phyloP scores from a whole-genome alignment of 2,888 invertebrate species.

The Drosophila sordidula region DNA sequence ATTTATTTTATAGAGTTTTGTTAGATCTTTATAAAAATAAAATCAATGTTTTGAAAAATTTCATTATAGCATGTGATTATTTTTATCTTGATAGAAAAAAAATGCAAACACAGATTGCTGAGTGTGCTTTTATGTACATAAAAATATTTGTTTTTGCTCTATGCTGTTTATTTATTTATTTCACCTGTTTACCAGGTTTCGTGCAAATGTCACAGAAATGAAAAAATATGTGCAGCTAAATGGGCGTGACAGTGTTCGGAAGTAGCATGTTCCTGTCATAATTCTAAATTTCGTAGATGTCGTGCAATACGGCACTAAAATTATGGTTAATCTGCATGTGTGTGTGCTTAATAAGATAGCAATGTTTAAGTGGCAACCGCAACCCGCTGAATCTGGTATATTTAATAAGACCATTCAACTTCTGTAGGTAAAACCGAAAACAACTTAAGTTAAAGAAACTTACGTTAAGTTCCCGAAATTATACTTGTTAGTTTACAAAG shows the following conservation, averaged over 20 bases:
- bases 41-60: too few relatives aligned
- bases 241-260: slow-evolving; percentile 39
- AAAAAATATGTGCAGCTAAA: slow-evolving; percentile 52
- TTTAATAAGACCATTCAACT: background rate
- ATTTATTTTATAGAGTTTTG: too few relatives aligned
- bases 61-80: too few relatives aligned
- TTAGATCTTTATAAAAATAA: too few relatives aligned
- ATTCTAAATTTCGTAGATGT: slow-evolving; percentile 71
- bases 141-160: slow-evolving; percentile 15
- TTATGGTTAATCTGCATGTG: slow-evolving; percentile 40
- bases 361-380: slow-evolving; percentile 28
- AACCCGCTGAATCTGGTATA: slow-evolving; percentile 21
- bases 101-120: slow-evolving; percentile 2
- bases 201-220: slow-evolving; percentile 48
- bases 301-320: slow-evolving; percentile 56
- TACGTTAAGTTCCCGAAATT: too few relatives aligned
- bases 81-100: background rate
- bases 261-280: slow-evolving; percentile 61
- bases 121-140: slow-evolving; percentile 8
- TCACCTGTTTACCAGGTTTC: slow-evolving; percentile 27
- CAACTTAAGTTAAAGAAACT: too few relatives aligned
- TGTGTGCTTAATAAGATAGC: slow-evolving; percentile 17
- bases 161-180: slow-evolving; percentile 27
- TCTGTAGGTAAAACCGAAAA: background rate
- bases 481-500: too few relatives aligned